Conservation (phyloP, 2,113 vertebrate species). For the Oryzias woworae region DNA sequence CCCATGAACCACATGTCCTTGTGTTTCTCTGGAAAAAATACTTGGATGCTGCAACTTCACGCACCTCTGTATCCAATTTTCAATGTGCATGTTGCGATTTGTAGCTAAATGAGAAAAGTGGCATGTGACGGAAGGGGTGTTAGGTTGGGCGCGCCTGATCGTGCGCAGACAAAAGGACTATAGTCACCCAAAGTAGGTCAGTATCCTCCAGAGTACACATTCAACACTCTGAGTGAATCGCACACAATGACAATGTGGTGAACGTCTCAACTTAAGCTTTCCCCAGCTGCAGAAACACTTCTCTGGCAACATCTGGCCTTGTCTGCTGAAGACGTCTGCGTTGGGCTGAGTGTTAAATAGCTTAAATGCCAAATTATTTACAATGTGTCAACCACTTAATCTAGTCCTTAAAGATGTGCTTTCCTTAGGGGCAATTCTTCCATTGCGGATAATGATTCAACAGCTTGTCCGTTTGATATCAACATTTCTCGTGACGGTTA, state of each 20-base stretch:
- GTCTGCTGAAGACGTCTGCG: slow-evolving; percentile 24
- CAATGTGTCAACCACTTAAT: slow-evolving; percentile 29
- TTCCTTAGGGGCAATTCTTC: not conserved
- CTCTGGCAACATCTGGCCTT: slow-evolving; percentile 53
- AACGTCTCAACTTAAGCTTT: slow-evolving; percentile 43
- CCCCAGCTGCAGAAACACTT: slow-evolving; percentile 41
- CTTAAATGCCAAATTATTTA: slow-evolving; percentile 47
- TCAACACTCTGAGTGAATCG: slow-evolving; percentile 50
- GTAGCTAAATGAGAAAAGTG: too few species aligned
- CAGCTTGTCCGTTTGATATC: slow-evolving; percentile 19
- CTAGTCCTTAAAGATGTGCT: not conserved
- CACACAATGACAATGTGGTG: slow-evolving; percentile 45
- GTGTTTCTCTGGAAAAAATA: too few species aligned
- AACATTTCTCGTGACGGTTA: not conserved
- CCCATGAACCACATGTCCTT: too few species aligned
- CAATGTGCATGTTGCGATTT: too few species aligned
- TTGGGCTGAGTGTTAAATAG: slow-evolving; percentile 23
- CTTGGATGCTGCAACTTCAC: too few species aligned
- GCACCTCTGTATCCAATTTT: too few species aligned
- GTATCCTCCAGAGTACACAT: slow-evolving; percentile 46
- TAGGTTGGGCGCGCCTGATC: slow-evolving; percentile 25
- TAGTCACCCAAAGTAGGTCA: slow-evolving; percentile 67
- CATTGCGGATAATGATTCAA: not conserved
- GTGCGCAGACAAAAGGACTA: slow-evolving; percentile 35
- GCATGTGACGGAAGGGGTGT: not conserved